Evolutionary conservation across 2,113 vertebrate genomes (phyloP).

Genomic region (Ancistrus triradiatus): DNA sequence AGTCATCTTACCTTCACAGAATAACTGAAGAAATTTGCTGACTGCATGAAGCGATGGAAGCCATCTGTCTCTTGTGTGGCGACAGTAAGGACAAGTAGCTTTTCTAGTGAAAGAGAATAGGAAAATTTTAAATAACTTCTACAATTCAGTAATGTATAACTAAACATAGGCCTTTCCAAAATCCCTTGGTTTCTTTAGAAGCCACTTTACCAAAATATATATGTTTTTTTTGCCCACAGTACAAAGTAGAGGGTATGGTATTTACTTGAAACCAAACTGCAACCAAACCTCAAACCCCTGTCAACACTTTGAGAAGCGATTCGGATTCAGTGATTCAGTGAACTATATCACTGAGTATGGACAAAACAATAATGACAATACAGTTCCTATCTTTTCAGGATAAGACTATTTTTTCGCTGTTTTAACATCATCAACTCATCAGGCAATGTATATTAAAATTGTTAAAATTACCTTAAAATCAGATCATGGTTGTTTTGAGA

Average conservation of each 20-base stretch:
- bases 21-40: conserved; percentile 90
- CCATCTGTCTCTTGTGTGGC: conserved; percentile 91
- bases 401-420: no score
- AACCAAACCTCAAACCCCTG: conserved; percentile 64
- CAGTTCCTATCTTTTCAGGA: no score
- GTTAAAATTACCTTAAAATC: no score
- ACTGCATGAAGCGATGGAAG: conserved; percentile 87
- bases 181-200: conserved; percentile 30
- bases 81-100: conserved; percentile 88
- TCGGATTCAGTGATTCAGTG: no score
- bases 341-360: no score
- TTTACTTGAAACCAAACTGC: conserved; percentile 40
- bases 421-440: no score
- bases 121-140: neutral
- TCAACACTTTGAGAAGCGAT: no score
- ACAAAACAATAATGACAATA: no score
- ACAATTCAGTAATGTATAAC: no score
- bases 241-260: conserved; percentile 45
- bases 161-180: conserved; percentile 19
- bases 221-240: conserved; percentile 42
- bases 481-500: no score
- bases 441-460: no score
- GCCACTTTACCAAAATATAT: conserved; percentile 43
- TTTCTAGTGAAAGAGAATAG: conserved; percentile 69
- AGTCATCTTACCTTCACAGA: conserved; percentile 81